Evolutionary conservation across 1,140 invertebrate species (phyloP).

Genomic region (Meteorus sp.): DNA sequence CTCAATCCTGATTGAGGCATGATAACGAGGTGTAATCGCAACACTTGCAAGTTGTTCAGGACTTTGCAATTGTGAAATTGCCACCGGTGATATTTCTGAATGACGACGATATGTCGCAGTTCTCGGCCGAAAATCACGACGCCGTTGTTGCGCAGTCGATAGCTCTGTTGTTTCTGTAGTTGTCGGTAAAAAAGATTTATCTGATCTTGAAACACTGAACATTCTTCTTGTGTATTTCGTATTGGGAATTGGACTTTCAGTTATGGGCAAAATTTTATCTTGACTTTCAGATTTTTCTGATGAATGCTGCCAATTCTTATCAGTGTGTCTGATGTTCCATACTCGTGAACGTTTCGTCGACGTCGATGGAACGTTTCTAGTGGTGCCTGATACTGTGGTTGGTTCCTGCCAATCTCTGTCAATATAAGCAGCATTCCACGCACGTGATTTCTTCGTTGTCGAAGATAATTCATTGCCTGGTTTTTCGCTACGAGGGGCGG

Average conservation of each 20-base stretch:
- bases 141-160: conserved; percentile 27
- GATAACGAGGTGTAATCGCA: conserved; percentile 44
- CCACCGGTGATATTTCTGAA: conserved; percentile 38
- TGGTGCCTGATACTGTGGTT: neutral
- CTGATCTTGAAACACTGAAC: conserved; percentile 21
- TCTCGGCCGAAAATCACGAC: conserved; percentile 43
- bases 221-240: too few species aligned
- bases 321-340: conserved; percentile 25
- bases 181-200: conserved; percentile 17
- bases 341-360: conserved; percentile 23
- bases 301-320: conserved; percentile 29
- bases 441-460: conserved; percentile 10
- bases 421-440: conserved; percentile 18
- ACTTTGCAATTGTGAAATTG: conserved; percentile 15
- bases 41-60: conserved; percentile 29
- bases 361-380: neutral
- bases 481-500: neutral
- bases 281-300: neutral
- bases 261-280: neutral
- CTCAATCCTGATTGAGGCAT: conserved; percentile 22
- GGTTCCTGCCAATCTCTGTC: conserved; percentile 28
- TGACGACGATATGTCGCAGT: conserved; percentile 53
- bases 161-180: conserved; percentile 21
- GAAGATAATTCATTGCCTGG: too few species aligned
- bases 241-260: conserved; percentile 17